Base-by-base conservation (phyloP, 1,140 invertebrate genomes). In the Hirudo medicinalis region DNA sequence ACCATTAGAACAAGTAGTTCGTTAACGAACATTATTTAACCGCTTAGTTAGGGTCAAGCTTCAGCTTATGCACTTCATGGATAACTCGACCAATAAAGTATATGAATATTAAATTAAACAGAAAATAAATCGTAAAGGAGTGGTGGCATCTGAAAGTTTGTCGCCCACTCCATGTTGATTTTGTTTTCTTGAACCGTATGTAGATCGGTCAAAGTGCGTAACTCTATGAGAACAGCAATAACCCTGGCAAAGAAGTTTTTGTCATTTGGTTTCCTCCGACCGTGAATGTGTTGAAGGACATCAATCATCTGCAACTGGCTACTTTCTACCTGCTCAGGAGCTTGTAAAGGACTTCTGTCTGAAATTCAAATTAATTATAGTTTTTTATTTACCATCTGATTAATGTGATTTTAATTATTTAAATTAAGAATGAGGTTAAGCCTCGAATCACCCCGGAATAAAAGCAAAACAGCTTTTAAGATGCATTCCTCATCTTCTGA, bases 51-150 rank as follows among this genome's bases (percentile, higher is more conserved):
- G 6, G 32, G 32, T 6, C 32, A 36, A 36, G 32, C 32, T 36
- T 36, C 32, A 36, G 32, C 32, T 6, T 2, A 36, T 36, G 6
- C 2, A 6, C 32, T 36, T 36, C 6, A 49, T 49, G 43, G 11
- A 15, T 49, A 49, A 11, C 1, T 49, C 13, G 15, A 11, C 43
- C 11, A 49, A 49, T 17, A 49, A 49, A 49, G 11, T 49, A 17
- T 17, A 49, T 15, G 9, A 49, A 49, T 15, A 49, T 49, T 49
- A 9, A 49, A 49, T 70, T 25, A 70, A 49, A 70, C 69, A 25
- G 72, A 69, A 36, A 68, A 72, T 19, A 73, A 29, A 53, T 73
- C 72, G 19, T 67, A 70, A 20, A 73, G 49, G 6, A 73, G 69
- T 1, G 72, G 72, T 9, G 72, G 72, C 49, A 73, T 49, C 36